These are phyloP conservation scores for Rostratula benghalensis DNA, from an alignment of 2,113 vertebrate species.

Conservation along the genomic window DNA sequence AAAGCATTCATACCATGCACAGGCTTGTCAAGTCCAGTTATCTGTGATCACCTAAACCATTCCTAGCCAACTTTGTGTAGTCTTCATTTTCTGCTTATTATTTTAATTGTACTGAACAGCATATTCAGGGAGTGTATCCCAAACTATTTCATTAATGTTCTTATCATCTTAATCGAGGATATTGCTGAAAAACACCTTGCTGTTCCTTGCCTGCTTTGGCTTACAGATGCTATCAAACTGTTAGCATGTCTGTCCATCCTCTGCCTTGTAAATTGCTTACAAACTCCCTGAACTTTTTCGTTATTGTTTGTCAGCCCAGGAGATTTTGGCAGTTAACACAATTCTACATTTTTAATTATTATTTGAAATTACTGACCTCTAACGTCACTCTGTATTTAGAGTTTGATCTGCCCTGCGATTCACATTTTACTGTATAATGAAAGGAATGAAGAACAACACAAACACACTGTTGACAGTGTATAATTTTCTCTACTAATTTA, in stretches of 20 bases:
- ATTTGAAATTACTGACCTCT: neutral
- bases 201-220: neutral
- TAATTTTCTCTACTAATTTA: constrained; percentile 24
- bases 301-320: neutral
- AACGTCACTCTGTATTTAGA: neutral
- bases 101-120: neutral
- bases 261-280: neutral
- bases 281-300: neutral
- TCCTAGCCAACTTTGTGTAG: neutral
- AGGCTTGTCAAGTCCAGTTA: neutral
- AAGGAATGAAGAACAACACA: neutral
- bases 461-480: neutral
- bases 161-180: neutral
- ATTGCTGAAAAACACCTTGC: neutral
- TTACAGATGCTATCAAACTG: neutral
- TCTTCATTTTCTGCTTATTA: neutral
- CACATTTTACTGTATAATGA: neutral
- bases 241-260: neutral
- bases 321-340: neutral
- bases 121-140: neutral
- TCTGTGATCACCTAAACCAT: neutral
- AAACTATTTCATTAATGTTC: neutral
- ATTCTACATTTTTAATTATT: neutral
- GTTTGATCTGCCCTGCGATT: neutral
- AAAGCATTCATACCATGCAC: neutral